phyloP scores from a whole-genome alignment of 92 coral and sea anemone species.

The Actinernus sp. region DNA sequence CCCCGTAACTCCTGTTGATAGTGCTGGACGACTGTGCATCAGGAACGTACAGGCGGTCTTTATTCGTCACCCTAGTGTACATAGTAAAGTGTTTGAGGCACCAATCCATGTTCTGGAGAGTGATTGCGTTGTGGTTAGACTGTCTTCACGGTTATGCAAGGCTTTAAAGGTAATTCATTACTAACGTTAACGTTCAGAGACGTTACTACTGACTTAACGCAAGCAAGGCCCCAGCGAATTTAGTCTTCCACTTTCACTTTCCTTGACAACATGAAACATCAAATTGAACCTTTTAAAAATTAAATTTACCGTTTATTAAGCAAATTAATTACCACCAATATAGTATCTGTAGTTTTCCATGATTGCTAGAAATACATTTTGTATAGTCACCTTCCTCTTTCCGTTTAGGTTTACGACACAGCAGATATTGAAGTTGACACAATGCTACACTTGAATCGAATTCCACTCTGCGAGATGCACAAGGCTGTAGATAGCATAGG shows the following conservation, averaged over 20 bases:
- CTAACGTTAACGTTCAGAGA: too few relatives aligned
- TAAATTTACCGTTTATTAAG: too few relatives aligned
- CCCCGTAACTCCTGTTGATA: slow-evolving; percentile 74
- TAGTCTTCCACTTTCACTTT: too few relatives aligned
- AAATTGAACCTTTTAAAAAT: too few relatives aligned
- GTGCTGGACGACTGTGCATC: slow-evolving; percentile 73
- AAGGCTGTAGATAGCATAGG: slow-evolving; percentile 74
- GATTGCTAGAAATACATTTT: too few relatives aligned
- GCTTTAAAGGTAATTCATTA: slow-evolving; percentile 53
- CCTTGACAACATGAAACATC: too few relatives aligned
- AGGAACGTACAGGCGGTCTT: slow-evolving; percentile 71
- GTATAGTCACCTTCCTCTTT: too few relatives aligned
- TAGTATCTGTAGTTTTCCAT: too few relatives aligned
- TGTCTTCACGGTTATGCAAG: slow-evolving; percentile 49
- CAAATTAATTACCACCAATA: too few relatives aligned
- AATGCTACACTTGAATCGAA: slow-evolving; percentile 76
- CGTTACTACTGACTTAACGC: too few relatives aligned
- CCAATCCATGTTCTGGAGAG: slow-evolving; percentile 64
- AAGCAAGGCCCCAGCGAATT: too few relatives aligned
- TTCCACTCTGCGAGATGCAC: slow-evolving; percentile 88
- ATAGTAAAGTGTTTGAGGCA: slow-evolving; percentile 59
- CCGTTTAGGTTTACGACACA: slow-evolving; percentile 1
- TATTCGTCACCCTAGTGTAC: slow-evolving; percentile 34
- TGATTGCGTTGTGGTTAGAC: slow-evolving; percentile 47
- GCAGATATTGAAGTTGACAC: slow-evolving; percentile 43